Base-by-base conservation (phyloP, 2,113 vertebrate species). In the Rhea americana region DNA sequence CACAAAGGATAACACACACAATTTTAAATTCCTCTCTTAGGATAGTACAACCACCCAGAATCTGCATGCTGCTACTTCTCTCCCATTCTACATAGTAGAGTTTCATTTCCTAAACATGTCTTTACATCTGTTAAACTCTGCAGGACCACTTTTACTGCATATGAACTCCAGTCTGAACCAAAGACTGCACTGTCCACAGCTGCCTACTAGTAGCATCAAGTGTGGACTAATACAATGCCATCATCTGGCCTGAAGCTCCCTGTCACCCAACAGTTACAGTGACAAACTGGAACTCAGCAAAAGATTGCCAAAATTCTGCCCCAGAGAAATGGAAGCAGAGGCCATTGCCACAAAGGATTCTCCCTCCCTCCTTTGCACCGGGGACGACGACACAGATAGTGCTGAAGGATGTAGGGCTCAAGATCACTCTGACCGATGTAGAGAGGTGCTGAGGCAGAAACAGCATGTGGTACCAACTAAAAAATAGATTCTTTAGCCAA, bases 371-470 rank as follows among this genome's bases (percentile, higher is more conserved):
- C 82, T 85, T 86, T 85, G 56, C 56, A 86, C 47, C 88, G 67
- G 48, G 82, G 68, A 35, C 55, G 87, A 89, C 84, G 85, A 86
- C 80, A 56, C 65, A 86, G 73, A 91, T 28, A 83, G 37, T 63
- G 82, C 61, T 75, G 68, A 90, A 93, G 72, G 68, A 93, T 94
- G 68, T 61, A 78, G 80, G 90, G 61, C 88, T 91, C 73, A 95
- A 88, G 85, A 93, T 88, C 39, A 70, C 51, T 88, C 82, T 84
- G 56, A 88, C 7, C 3, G 35, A 81, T n/a, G 28, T 75, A 78
- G 87, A 90, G 80, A 80, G 90, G 65, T 74, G 80, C 61, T 83
- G 65, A 95, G 43, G 70, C 83, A 91, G 88, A 94, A 95, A 88
- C 85, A 91, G 93, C 65, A 90, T 95, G 96, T 68, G 82, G 80